Evolutionary conservation across 2,888 invertebrate species (phyloP).

Genomic region (Proisotoma minuta): DNA sequence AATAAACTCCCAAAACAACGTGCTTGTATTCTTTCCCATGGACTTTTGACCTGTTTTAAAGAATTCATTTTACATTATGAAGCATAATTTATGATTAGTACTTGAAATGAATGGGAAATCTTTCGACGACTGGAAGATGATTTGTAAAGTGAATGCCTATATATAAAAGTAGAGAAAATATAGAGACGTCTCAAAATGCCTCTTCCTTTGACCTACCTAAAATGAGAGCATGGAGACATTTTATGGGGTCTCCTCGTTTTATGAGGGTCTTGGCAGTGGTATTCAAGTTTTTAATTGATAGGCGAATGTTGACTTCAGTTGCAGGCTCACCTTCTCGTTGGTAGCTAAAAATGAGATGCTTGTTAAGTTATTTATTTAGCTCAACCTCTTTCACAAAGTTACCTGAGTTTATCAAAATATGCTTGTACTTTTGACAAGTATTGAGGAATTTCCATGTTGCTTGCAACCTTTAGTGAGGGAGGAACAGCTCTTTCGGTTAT

Average conservation of each 20-base stretch:
- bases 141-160: slow-evolving; percentile 46
- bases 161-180: too few species aligned
- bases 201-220: too few species aligned
- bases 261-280: slow-evolving; percentile 36
- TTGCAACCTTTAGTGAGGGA: slow-evolving; percentile 7
- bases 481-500: slow-evolving; percentile 10
- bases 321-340: slow-evolving; percentile 41
- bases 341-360: slow-evolving; percentile 26
- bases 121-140: slow-evolving; percentile 32
- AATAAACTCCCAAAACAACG: slow-evolving; percentile 44
- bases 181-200: too few species aligned
- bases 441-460: slow-evolving; percentile 30
- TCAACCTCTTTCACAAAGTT: not conserved
- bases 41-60: slow-evolving; percentile 34
- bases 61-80: not conserved
- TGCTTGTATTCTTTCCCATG: slow-evolving; percentile 44
- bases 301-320: slow-evolving; percentile 36
- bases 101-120: slow-evolving; percentile 47
- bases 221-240: slow-evolving; percentile 46
- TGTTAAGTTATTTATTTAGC: not conserved
- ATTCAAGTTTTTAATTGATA: slow-evolving; percentile 44
- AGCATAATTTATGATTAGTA: slow-evolving; percentile 11
- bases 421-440: slow-evolving; percentile 39
- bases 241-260: slow-evolving; percentile 38
- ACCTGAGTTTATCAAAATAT: slow-evolving; percentile 44